A percentile compares a stretch with the other conserved stretches of the same genome.
Conservation (phyloP, 1,140 invertebrate species). For the Proctacanthus coquilletti region DNA sequence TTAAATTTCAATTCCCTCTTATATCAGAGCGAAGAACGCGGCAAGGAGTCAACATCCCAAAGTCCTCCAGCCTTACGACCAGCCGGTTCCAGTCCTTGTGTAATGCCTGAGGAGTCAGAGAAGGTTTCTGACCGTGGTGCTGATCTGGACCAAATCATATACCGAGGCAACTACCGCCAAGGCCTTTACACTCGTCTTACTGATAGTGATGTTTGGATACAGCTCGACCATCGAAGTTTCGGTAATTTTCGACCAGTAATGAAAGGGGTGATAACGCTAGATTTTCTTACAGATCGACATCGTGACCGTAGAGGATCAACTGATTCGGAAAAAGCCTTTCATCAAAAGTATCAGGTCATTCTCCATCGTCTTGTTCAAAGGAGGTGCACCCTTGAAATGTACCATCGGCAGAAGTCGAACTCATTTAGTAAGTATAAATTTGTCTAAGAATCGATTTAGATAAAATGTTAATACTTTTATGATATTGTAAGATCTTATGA, state of each 20-base stretch:
- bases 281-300: slow-evolving; percentile 15
- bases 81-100: slow-evolving; percentile 44
- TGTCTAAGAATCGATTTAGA: not conserved
- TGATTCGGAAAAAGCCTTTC: slow-evolving; percentile 72
- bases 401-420: slow-evolving; percentile 64
- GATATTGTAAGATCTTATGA: not conserved
- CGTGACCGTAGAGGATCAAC: slow-evolving; percentile 53
- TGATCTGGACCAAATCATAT: slow-evolving; percentile 47
- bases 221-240: slow-evolving; percentile 33
- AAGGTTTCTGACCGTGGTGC: slow-evolving; percentile 36
- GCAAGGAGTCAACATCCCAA: slow-evolving; percentile 45
- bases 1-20: slow-evolving; percentile 2
- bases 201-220: slow-evolving; percentile 54
- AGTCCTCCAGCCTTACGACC: slow-evolving; percentile 49
- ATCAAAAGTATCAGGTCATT: slow-evolving; percentile 68
- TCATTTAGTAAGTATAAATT: slow-evolving; percentile 56
- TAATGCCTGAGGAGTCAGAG: slow-evolving; percentile 37
- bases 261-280: not conserved
- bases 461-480: not conserved
- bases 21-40: slow-evolving; percentile 56
- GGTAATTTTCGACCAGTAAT: slow-evolving; percentile 13
- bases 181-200: slow-evolving; percentile 61
- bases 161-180: slow-evolving; percentile 52
- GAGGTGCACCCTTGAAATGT: slow-evolving; percentile 83
- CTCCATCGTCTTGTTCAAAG: slow-evolving; percentile 81